A percentile compares a stretch with the other conserved stretches of the same genome.
phyloP scores from a whole-genome alignment of 2,797 vertebrate genomes.

The Coranthus polyacanthus region DNA sequence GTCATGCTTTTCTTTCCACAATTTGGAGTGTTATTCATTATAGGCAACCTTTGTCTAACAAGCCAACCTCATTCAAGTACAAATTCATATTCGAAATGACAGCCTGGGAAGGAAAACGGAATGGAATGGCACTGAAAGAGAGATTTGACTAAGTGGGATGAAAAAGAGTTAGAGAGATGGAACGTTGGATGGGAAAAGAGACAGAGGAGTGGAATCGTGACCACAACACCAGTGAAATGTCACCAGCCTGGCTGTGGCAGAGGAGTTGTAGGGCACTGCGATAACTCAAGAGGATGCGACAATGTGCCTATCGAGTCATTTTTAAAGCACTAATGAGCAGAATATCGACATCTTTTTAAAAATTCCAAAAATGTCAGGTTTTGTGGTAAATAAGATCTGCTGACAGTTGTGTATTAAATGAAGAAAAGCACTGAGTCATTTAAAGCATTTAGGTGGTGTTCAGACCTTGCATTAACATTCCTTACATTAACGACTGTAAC shows the following conservation, averaged over 20 bases:
- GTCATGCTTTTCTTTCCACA: constrained; percentile 24
- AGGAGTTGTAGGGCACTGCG: constrained; percentile 18
- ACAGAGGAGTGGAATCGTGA: constrained; percentile 37
- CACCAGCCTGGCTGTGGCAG: constrained; percentile 30
- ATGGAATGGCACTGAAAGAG: constrained; percentile 20
- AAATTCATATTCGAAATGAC: constrained; percentile 51
- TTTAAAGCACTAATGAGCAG: not conserved
- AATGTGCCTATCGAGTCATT: not conserved
- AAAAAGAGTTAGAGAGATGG: constrained; percentile 12
- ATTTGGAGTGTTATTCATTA: constrained; percentile 39
- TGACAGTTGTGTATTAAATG: too few species aligned
- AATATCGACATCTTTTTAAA: not conserved
- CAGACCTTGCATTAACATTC: too few species aligned
- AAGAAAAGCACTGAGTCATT: too few species aligned
- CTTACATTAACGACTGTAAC: too few species aligned
- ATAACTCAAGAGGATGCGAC: constrained; percentile 29
- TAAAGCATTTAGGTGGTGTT: too few species aligned
- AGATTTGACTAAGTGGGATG: constrained; percentile 46
- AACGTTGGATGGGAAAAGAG: constrained; percentile 8
- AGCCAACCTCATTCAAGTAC: constrained; percentile 39
- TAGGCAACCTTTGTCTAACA: constrained; percentile 45
- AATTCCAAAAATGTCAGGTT: not conserved
- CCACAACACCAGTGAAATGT: constrained; percentile 38
- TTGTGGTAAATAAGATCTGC: too few species aligned
- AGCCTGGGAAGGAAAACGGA: constrained; percentile 52